A percentile compares a stretch with the other conserved stretches of the same genome.
phyloP scores from a whole-genome alignment of 2,797 vertebrate species.

The Apogon talboti region DNA sequence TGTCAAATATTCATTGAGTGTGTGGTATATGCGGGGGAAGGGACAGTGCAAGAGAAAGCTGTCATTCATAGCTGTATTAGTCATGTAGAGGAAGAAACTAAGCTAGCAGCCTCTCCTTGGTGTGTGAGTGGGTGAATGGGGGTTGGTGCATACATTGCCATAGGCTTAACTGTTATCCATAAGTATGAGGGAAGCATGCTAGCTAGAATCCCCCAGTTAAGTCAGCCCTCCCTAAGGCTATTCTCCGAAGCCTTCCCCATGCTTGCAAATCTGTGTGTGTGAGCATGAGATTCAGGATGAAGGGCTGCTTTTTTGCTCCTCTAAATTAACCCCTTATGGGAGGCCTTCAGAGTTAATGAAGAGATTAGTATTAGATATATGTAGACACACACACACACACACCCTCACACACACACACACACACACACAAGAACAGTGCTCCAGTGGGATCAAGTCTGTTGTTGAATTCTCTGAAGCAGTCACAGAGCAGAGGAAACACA shows the following conservation, averaged over 20 bases:
- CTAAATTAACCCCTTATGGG: slow-evolving; percentile 77
- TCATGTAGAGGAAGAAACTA: slow-evolving; percentile 51
- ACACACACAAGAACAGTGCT: slow-evolving; percentile 16
- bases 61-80: slow-evolving; percentile 64
- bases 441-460: slow-evolving; percentile 30
- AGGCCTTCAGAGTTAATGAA: slow-evolving; percentile 76
- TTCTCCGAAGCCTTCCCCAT: slow-evolving; percentile 62
- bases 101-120: slow-evolving; percentile 22
- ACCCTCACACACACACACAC: slow-evolving; percentile 27
- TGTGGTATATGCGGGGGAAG: slow-evolving; percentile 44
- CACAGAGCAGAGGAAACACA: slow-evolving; percentile 44
- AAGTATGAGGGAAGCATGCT: slow-evolving; percentile 75
- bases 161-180: slow-evolving; percentile 71
- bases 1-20: slow-evolving; percentile 72
- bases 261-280: slow-evolving; percentile 64
- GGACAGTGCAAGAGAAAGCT: slow-evolving; percentile 38
- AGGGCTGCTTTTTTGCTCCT: slow-evolving; percentile 64
- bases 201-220: slow-evolving; percentile 70
- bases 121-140: slow-evolving; percentile 31
- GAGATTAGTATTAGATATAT: slow-evolving; percentile 74
- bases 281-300: slow-evolving; percentile 67
- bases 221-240: slow-evolving; percentile 68
- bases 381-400: slow-evolving; percentile 35
- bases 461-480: slow-evolving; percentile 51
- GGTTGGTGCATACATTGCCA: slow-evolving; percentile 62